phyloP scores from a whole-genome alignment of 1,140 invertebrate species.

The Trichogramma pretiosum region DNA sequence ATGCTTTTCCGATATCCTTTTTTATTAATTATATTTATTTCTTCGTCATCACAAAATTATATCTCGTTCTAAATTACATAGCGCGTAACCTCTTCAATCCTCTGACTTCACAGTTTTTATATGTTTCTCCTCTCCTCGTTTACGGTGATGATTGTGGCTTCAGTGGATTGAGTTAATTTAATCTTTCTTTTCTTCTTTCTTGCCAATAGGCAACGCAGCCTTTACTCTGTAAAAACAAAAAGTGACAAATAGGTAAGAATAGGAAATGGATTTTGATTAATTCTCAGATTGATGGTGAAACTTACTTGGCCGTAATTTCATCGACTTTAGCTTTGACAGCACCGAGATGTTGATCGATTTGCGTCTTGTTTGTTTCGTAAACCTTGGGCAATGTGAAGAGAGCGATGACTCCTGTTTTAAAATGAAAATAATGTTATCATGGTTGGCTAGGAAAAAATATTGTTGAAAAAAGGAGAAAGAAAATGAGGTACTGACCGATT shows the following conservation, averaged over 20 bases:
- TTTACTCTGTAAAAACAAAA: conserved; percentile 64
- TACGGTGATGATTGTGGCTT: too few relatives aligned
- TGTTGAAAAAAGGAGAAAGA: background rate
- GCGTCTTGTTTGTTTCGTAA: conserved; percentile 94
- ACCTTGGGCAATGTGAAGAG: conserved; percentile 94
- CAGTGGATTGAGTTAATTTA: too few relatives aligned
- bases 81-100: conserved; percentile 2
- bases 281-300: conserved; percentile 9
- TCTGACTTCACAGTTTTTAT: conserved; percentile 8
- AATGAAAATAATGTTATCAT: conserved; percentile 1
- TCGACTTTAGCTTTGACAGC: conserved; percentile 79
- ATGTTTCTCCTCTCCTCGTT: conserved; percentile 6
- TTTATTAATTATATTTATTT: conserved; percentile 2
- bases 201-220: conserved; percentile 80
- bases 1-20: conserved; percentile 10
- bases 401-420: conserved; percentile 78
- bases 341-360: conserved; percentile 89
- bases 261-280: conserved; percentile 5
- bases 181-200: conserved; percentile 81
- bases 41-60: conserved; percentile 7
- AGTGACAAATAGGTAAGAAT: conserved; percentile 16
- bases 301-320: conserved; percentile 81
- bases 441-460: background rate
- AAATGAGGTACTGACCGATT: conserved; percentile 57
- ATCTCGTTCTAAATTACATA: conserved; percentile 8